phyloP scores from a whole-genome alignment of 2,113 vertebrate genomes.

The Platycercus adscitus region DNA sequence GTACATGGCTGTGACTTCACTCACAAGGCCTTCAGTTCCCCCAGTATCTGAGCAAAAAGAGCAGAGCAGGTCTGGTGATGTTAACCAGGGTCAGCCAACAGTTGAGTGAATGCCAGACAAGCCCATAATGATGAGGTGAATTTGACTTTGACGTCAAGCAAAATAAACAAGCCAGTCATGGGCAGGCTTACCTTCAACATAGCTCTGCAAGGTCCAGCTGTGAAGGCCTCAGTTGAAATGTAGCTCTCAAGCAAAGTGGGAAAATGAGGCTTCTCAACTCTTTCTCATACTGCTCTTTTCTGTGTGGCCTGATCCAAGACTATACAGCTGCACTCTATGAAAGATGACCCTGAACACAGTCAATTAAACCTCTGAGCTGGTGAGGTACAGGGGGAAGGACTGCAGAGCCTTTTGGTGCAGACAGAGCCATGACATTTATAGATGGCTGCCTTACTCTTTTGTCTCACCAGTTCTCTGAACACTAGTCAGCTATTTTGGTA shows the following conservation, averaged over 20 bases:
- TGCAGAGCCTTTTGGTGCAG: not conserved
- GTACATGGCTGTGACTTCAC: not conserved
- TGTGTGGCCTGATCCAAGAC: not conserved
- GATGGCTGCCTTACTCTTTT: not conserved
- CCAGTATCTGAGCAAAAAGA: not conserved
- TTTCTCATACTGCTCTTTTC: not conserved
- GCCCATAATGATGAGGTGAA: not conserved
- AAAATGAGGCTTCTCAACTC: not conserved
- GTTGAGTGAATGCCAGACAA: not conserved
- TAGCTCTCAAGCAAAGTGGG: not conserved
- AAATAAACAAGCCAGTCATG: not conserved
- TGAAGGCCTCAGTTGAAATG: not conserved
- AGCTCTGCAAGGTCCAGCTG: not conserved
- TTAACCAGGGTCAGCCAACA: not conserved
- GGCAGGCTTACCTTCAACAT: not conserved
- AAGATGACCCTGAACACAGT: not conserved
- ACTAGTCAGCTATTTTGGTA: not conserved
- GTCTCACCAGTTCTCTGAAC: not conserved
- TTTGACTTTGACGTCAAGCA: not conserved
- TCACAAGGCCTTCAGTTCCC: not conserved
- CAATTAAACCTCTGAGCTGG: not conserved
- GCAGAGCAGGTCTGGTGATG: not conserved
- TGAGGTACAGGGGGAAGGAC: not conserved
- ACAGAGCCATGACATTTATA: not conserved
- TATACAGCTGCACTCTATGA: not conserved